Conservation (phyloP, 2,797 vertebrate genomes). For the Miichthys miiuy region DNA sequence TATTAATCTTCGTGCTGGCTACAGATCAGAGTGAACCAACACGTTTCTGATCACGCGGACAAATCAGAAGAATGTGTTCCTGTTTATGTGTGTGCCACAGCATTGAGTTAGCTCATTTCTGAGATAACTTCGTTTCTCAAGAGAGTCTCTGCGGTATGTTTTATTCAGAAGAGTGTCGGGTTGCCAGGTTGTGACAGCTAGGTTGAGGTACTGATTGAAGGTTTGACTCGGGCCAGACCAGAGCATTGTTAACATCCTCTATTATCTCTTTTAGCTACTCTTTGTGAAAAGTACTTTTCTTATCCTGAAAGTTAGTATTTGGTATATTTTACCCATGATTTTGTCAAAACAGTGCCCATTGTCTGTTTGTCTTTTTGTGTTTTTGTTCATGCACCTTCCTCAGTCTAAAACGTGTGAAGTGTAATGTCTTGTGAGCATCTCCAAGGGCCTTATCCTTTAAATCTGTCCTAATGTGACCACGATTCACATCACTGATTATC, state of each 20-base stretch:
- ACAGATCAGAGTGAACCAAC: slow-evolving; percentile 17
- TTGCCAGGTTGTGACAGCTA: slow-evolving; percentile 60
- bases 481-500: slow-evolving; percentile 20
- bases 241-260: slow-evolving; percentile 14
- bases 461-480: slow-evolving; percentile 13
- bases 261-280: background rate
- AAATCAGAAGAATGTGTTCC: background rate
- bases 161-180: slow-evolving; percentile 68
- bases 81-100: slow-evolving; percentile 28
- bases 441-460: background rate
- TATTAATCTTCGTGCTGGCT: slow-evolving; percentile 56
- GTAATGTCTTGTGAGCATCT: background rate
- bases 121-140: slow-evolving; percentile 58
- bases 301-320: background rate
- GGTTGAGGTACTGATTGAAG: slow-evolving; percentile 50
- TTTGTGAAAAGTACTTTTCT: background rate
- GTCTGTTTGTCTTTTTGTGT: background rate
- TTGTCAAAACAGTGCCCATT: background rate
- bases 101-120: slow-evolving; percentile 30
- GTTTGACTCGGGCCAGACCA: slow-evolving; percentile 38
- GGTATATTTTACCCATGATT: background rate
- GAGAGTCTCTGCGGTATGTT: slow-evolving; percentile 58
- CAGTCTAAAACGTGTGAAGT: background rate
- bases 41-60: slow-evolving; percentile 28
- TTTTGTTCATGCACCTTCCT: background rate